phyloP scores from a whole-genome alignment of 2,888 invertebrate genomes.

The Tuberolachnus salignus region DNA sequence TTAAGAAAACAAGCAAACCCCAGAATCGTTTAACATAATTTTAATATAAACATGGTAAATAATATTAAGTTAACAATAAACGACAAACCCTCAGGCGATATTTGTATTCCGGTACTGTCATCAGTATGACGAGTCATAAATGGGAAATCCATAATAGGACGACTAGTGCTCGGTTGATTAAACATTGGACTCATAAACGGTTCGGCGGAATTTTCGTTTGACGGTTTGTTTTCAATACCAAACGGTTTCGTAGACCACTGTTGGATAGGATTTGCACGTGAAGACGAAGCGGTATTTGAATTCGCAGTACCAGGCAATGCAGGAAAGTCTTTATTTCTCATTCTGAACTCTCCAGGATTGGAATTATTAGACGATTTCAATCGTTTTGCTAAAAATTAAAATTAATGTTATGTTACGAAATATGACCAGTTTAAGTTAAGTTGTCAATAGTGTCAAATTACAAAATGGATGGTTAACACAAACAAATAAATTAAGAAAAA shows the following conservation, averaged over 20 bases:
- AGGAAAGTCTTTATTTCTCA: slow-evolving; percentile 99
- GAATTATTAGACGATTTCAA: too few species aligned
- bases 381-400: too few species aligned
- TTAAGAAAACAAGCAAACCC: too few species aligned
- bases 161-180: slow-evolving; percentile 20
- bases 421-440: too few species aligned
- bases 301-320: slow-evolving; percentile 86
- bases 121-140: too few species aligned
- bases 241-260: too few species aligned
- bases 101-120: slow-evolving; percentile 84
- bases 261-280: background rate
- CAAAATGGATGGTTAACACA: too few species aligned
- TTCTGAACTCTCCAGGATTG: slow-evolving; percentile 76
- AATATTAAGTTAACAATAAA: background rate
- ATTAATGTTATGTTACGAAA: too few species aligned
- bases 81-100: slow-evolving; percentile 83
- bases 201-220: background rate
- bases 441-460: too few species aligned
- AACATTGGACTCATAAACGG: slow-evolving; percentile 14
- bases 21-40: background rate
- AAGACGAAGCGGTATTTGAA: slow-evolving; percentile 30
- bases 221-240: background rate
- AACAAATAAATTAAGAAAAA: too few species aligned
- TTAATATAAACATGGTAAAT: background rate
- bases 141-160: background rate